Base-by-base conservation (phyloP, 1,140 invertebrate genomes). In the Drosophila lacteicornis region DNA sequence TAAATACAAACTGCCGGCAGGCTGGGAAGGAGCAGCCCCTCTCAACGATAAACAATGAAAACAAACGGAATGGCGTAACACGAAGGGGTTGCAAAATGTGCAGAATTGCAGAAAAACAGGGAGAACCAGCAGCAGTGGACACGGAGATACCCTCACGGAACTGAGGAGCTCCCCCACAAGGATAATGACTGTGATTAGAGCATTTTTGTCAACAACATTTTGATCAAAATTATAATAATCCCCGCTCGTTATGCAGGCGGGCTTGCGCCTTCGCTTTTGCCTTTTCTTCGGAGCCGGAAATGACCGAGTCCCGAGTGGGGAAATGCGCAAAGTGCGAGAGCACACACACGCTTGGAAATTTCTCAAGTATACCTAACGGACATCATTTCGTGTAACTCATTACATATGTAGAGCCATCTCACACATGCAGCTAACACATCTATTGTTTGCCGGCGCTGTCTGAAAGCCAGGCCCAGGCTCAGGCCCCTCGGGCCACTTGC, bases 321-420 rank as follows among this genome's bases (percentile, higher is more conserved):
- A 73, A 30, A 60, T 71, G 56, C 53, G 55, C 47, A 50, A 66
- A 68, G 75, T 58, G 61, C 43, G 74, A 73, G 78, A 25, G 22
- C 22, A 25, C 1, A 36, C 53, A 69, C 63, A 82, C 85, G 81
- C 81, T 90, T 85, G 60, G 79, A 87, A 90, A 82, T 85, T 90
- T 79, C 81, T 82, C 85, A 91, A 88, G 85, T 82, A 90, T 85
- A 81, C 81, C 85, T 90, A 85, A 80, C 85, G 85, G 85, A 90
- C 85, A 90, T 85, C 81, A 85, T 88, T 82, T 79, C 57, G 74
- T 69, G 58, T 71, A 79, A 90, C 69, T 87, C 65, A 85, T 75
- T 79, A 75, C 78, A 30, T 60, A 58, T 68, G 58, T 63, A 73
- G 56, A 56, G 62, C 51, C 58, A 43, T 25, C 42, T 47, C 47